Conservation (phyloP, 2,797 vertebrate genomes). For the Schizopygopsis pylzovi region DNA sequence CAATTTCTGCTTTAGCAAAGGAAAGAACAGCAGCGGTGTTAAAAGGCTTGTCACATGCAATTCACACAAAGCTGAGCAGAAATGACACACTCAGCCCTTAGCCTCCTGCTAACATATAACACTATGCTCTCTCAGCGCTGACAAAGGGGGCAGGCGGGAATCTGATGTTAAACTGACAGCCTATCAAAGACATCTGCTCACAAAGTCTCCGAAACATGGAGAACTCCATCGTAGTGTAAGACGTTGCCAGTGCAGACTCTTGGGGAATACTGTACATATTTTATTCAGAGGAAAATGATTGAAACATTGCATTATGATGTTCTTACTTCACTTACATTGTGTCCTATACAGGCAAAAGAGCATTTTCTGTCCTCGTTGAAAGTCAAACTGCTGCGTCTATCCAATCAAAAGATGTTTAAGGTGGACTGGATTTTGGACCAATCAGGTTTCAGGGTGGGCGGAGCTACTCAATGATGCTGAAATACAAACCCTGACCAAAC, state of each 20-base stretch:
- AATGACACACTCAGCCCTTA: slow-evolving; percentile 54
- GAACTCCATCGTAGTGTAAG: neutral
- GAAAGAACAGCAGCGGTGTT: slow-evolving; percentile 65
- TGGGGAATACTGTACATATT: neutral
- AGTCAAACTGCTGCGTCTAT: neutral
- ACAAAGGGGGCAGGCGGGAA: slow-evolving; percentile 1
- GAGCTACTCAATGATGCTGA: neutral
- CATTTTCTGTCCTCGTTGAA: neutral
- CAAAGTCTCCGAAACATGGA: neutral
- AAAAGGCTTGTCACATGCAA: slow-evolving; percentile 69
- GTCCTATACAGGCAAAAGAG: neutral
- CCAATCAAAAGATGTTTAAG: neutral
- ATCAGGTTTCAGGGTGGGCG: neutral
- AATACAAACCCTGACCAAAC: neutral
- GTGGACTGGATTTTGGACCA: neutral
- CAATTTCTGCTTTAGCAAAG: slow-evolving; percentile 43
- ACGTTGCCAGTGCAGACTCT: neutral
- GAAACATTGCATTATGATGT: neutral
- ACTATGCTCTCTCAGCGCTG: slow-evolving; percentile 6
- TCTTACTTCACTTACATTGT: neutral
- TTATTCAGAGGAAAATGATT: neutral
- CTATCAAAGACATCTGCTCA: slow-evolving; percentile 35
- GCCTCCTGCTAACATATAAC: slow-evolving; percentile 40
- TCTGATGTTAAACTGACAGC: slow-evolving; percentile 34
- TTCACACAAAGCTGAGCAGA: slow-evolving; percentile 63